phyloP scores from a whole-genome alignment of 1,140 invertebrate genomes.

The Apis florea region DNA sequence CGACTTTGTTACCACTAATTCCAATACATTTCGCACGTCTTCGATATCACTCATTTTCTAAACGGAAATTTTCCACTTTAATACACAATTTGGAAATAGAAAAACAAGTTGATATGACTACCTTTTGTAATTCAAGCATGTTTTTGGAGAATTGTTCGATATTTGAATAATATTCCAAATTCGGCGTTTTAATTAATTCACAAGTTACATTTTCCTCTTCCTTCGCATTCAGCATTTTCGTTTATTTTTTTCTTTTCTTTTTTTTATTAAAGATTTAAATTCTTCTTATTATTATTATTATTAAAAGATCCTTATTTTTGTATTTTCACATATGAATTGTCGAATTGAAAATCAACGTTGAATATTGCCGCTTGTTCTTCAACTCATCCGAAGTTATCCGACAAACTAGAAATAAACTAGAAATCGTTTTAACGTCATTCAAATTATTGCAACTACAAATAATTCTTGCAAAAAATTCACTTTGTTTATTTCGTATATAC shows the following conservation, averaged over 20 bases:
- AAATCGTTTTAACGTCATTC: fast-evolving
- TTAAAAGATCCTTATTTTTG: too few species aligned
- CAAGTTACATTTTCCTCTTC: not conserved
- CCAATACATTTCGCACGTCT: conserved; percentile 15
- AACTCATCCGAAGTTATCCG: not conserved
- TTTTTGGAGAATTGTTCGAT: not conserved
- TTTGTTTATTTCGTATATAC: conserved; percentile 15
- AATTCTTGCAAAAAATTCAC: conserved; percentile 21
- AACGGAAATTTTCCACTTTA: not conserved
- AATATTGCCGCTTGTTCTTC: not conserved
- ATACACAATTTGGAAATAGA: not conserved
- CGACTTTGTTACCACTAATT: not conserved
- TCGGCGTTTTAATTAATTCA: too few species aligned
- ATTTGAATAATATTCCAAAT: not conserved
- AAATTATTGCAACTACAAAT: not conserved
- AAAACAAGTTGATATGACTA: not conserved
- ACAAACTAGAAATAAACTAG: too few species aligned
- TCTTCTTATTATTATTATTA: too few species aligned
- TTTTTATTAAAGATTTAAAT: not conserved
- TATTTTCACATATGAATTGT: not conserved
- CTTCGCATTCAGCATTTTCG: not conserved
- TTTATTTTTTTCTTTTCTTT: too few species aligned
- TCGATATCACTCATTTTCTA: not conserved
- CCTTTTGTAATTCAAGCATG: not conserved
- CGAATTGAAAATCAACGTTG: not conserved